Evolutionary conservation across 37 sponge, comb jelly and placozoan species (phyloP), one percentile per base, ranked within the genome.

Genomic region (Geodia barretti): DNA sequence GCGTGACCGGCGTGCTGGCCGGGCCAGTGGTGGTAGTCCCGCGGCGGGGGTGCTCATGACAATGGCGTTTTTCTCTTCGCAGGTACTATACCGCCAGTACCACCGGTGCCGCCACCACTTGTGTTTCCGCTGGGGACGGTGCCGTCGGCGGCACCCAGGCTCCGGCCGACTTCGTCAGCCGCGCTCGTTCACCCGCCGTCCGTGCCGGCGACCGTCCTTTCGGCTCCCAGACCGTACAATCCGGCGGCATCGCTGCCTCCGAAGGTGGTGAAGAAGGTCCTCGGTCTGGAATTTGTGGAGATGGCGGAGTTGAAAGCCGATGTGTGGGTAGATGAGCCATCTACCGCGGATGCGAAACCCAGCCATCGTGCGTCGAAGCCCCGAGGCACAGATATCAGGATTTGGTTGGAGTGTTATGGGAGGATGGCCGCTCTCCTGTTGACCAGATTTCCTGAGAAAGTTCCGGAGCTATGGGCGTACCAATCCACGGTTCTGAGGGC

Each of bases 171-270:
- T n/a, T n/a, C n/a, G n/a, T n/a, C n/a, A n/a, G n/a, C n/a, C n/a
- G n/a, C n/a, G n/a, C n/a, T n/a, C n/a, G n/a, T n/a, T n/a, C n/a
- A n/a, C n/a, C n/a, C n/a, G n/a, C n/a, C n/a, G n/a, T n/a, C n/a
- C n/a, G n/a, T n/a, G n/a, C n/a, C n/a, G n/a, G n/a, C n/a, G n/a
- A n/a, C n/a, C n/a, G n/a, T n/a, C n/a, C n/a, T n/a, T n/a, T n/a
- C n/a, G n/a, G n/a, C n/a, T n/a, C n/a, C n/a, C n/a, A 38, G 72
- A 23, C 72, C 72, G 72, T 70, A 36, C 72, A 70, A 70, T 23
- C 72, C 72, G 11, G 72, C 72, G 8, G 72, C 72, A 5, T 9
- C 29, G 23, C 72, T 70, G 9, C 72, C 72, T 4, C 39, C 72
- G 24, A 33, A 37, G 40, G 24, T 70, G 8, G 72, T 70, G 39